Evolutionary conservation across 2,888 invertebrate species (phyloP).

Genomic region (Abscondita cerata): DNA sequence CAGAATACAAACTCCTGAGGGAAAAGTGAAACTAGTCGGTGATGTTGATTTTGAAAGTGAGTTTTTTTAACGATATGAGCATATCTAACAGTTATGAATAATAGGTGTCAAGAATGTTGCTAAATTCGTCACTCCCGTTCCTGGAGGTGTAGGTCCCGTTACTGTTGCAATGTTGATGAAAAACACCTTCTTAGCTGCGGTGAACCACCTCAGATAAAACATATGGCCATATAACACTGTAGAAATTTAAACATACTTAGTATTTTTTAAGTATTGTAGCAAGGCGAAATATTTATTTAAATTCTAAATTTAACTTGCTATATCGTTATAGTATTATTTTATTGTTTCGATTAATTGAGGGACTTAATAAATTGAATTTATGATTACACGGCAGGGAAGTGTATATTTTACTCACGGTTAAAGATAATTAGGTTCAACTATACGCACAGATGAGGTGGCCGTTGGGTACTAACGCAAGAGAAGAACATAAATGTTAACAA

Average conservation of each 20-base stretch:
- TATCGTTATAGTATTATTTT: too few species aligned
- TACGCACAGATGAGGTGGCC: too few species aligned
- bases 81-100: constrained; percentile 40
- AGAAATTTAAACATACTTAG: background rate
- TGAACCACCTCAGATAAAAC: background rate
- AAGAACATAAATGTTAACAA: too few species aligned
- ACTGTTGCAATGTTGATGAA: constrained; percentile 94
- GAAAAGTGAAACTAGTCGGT: constrained; percentile 79
- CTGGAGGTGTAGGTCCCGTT: constrained; percentile 93
- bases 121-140: constrained; percentile 87
- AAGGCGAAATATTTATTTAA: background rate
- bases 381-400: too few species aligned
- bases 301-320: background rate
- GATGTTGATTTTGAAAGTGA: constrained; percentile 88
- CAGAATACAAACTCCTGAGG: constrained; percentile 68
- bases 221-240: too few species aligned
- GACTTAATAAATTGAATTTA: too few species aligned
- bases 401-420: too few species aligned
- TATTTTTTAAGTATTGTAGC: constrained; percentile 11
- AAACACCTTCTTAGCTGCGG: constrained; percentile 82
- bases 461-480: too few species aligned
- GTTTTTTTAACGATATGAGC: constrained; percentile 23
- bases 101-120: constrained; percentile 80
- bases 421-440: too few species aligned
- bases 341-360: too few species aligned